A percentile compares a stretch with the other conserved stretches of the same genome.
Conservation (phyloP, 1,140 invertebrate species). For the Ylistrum balloti region DNA sequence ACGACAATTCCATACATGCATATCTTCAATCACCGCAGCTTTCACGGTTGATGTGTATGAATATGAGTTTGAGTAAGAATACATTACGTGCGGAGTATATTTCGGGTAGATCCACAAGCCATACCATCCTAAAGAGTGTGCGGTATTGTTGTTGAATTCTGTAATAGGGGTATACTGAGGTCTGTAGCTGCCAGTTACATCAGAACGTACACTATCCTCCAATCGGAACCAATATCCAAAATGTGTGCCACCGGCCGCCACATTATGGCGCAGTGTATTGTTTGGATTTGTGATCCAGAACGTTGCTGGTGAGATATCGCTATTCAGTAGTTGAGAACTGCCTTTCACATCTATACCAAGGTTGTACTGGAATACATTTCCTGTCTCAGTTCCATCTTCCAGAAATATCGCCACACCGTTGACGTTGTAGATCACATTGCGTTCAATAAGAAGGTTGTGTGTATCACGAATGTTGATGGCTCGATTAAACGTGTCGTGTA, state of each 20-base stretch:
- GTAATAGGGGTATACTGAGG: slow-evolving; percentile 71
- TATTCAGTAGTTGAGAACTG: slow-evolving; percentile 71
- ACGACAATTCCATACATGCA: slow-evolving; percentile 73
- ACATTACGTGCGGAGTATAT: slow-evolving; percentile 65
- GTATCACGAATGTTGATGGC: slow-evolving; percentile 76
- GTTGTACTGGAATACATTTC: slow-evolving; percentile 72
- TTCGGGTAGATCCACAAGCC: slow-evolving; percentile 77
- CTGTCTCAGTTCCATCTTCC: slow-evolving; percentile 72
- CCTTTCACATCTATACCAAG: slow-evolving; percentile 68
- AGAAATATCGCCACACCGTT: slow-evolving; percentile 73
- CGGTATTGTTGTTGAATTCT: slow-evolving; percentile 76
- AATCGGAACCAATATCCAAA: slow-evolving; percentile 70
- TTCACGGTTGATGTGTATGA: neutral
- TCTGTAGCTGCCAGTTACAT: slow-evolving; percentile 65
- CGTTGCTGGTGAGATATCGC: slow-evolving; percentile 72
- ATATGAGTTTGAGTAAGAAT: slow-evolving; percentile 20
- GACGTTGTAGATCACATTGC: slow-evolving; percentile 66
- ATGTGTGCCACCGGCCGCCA: slow-evolving; percentile 72
- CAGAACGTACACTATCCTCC: slow-evolving; percentile 72
- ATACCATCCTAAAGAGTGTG: slow-evolving; percentile 77
- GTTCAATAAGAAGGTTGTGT: slow-evolving; percentile 68
- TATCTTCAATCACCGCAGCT: slow-evolving; percentile 59
- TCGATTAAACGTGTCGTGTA: slow-evolving; percentile 75
- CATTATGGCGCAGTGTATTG: slow-evolving; percentile 69
- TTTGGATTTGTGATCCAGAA: slow-evolving; percentile 71